A percentile compares a stretch with the other conserved stretches of the same genome.
These are phyloP conservation scores for Hemistola chrysoprasaria DNA, from an alignment of 2,888 invertebrate genomes.

Conservation along the genomic window DNA sequence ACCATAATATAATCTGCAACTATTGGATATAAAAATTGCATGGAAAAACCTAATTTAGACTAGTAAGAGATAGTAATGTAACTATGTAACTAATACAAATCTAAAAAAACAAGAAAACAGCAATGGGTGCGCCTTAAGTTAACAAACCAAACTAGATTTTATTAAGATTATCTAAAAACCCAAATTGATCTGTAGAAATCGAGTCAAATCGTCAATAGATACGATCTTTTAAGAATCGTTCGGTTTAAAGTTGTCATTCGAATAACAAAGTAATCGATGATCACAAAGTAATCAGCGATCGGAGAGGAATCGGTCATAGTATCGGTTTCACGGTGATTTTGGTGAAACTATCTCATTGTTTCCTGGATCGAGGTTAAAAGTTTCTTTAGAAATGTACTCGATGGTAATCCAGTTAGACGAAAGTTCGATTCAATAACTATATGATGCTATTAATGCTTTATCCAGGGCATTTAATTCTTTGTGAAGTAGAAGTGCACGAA, in stretches of 20 bases:
- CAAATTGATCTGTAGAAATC: slow-evolving; percentile 34
- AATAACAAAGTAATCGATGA: slow-evolving; percentile 36
- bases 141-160: slow-evolving; percentile 32
- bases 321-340: slow-evolving; percentile 63
- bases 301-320: slow-evolving; percentile 56
- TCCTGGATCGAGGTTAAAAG: slow-evolving; percentile 6
- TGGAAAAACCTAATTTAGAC: no score
- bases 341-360: slow-evolving; percentile 31
- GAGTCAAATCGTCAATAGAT: slow-evolving; percentile 28
- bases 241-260: slow-evolving; percentile 59
- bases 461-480: no score
- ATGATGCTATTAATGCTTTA: no score
- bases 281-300: slow-evolving; percentile 54
- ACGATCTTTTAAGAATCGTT: slow-evolving; percentile 30
- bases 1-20: no score
- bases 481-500: no score
- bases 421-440: no score
- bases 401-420: background rate
- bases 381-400: slow-evolving; percentile 1
- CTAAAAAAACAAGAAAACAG: slow-evolving; percentile 8
- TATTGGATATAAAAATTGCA: no score
- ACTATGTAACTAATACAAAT: background rate
- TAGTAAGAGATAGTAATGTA: no score
- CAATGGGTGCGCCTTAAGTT: slow-evolving; percentile 25
- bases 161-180: slow-evolving; percentile 33